Conservation (phyloP, 2,113 vertebrate genomes). For the Prionailurus viverrinus region DNA sequence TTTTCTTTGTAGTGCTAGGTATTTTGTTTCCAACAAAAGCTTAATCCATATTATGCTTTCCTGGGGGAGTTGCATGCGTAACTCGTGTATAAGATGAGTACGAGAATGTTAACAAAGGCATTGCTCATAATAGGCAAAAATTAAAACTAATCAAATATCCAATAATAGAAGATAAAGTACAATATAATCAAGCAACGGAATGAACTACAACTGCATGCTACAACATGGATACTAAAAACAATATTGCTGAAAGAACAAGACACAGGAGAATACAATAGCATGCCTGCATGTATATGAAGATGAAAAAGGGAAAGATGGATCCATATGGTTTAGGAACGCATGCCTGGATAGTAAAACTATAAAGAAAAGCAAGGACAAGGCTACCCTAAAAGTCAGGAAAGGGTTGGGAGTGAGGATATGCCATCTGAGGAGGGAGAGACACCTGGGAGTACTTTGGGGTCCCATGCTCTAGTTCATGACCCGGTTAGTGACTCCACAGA, state of each 20-base stretch:
- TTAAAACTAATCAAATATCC: background rate
- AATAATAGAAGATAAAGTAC: background rate
- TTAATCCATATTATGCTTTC: background rate
- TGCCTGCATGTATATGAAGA: accelerated
- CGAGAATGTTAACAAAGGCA: background rate
- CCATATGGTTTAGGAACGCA: background rate
- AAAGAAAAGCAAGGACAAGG: background rate
- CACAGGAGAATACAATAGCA: background rate
- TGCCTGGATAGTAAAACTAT: background rate
- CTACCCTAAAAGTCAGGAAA: background rate
- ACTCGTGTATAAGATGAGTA: background rate
- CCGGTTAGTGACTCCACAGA: background rate
- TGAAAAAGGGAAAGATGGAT: background rate
- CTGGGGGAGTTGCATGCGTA: background rate
- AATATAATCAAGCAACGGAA: background rate
- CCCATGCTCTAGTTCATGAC: background rate
- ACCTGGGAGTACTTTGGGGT: background rate
- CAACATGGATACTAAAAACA: background rate
- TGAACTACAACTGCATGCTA: background rate
- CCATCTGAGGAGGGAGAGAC: background rate
- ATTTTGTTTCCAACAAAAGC: background rate
- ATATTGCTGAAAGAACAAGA: background rate
- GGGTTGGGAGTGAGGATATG: background rate
- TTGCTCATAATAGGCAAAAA: background rate
- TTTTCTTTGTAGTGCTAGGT: background rate